Evolutionary conservation across 2,888 invertebrate species (phyloP).

Genomic region (Microctonus brassicae): DNA sequence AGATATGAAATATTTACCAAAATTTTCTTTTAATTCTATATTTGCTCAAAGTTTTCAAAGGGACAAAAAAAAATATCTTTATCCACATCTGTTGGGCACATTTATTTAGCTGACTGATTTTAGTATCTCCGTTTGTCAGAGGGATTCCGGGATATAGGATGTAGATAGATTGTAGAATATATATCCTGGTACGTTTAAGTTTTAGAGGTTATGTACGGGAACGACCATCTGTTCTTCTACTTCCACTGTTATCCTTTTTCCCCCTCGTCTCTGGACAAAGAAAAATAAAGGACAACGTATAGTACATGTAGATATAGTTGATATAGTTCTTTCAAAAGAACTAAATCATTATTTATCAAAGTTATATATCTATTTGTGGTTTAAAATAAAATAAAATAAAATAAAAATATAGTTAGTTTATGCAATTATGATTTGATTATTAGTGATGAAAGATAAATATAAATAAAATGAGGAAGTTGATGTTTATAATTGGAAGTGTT

Average conservation of each 20-base stretch:
- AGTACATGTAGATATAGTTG: too few species aligned
- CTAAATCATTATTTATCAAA: too few species aligned
- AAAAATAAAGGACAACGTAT: neutral
- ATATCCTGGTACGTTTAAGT: too few species aligned
- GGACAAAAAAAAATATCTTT: slow-evolving; percentile 30
- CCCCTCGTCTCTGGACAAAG: neutral
- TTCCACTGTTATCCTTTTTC: slow-evolving; percentile 22
- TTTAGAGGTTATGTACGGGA: slow-evolving; percentile 28
- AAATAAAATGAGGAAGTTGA: neutral
- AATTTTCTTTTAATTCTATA: slow-evolving; percentile 3
- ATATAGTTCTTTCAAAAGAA: too few species aligned
- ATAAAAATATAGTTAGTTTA: neutral
- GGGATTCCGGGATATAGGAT: slow-evolving; percentile 37
- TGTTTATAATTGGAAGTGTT: slow-evolving; percentile 15
- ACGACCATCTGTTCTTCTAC: slow-evolving; percentile 44
- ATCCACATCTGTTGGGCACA: slow-evolving; percentile 49
- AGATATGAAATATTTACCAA: neutral
- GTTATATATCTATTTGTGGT: too few species aligned
- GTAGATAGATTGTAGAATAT: too few species aligned
- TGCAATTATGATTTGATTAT: neutral
- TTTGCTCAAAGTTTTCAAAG: neutral
- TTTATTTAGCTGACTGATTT: slow-evolving; percentile 44
- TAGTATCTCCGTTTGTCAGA: slow-evolving; percentile 40
- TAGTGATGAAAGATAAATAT: neutral
- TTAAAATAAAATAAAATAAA: too few species aligned